Conservation (phyloP, 2,888 invertebrate species). For the Orchesella flavescens region DNA sequence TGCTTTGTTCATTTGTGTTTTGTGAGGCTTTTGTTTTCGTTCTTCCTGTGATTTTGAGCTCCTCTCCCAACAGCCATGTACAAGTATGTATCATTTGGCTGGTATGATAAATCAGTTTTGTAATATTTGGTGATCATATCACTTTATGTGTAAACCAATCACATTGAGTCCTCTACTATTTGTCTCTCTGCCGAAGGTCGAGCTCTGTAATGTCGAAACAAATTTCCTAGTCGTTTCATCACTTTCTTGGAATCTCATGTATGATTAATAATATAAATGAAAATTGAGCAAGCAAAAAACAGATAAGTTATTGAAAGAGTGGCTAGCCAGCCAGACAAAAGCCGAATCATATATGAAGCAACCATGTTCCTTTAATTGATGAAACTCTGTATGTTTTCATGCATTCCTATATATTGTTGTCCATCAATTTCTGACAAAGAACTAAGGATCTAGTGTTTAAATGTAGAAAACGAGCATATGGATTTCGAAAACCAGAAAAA, state of each 20-base stretch:
- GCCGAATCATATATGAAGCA: constrained; percentile 13
- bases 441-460: background rate
- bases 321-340: too few relatives aligned
- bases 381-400: constrained; percentile 38
- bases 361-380: constrained; percentile 49
- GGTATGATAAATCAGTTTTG: constrained; percentile 21
- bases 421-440: constrained; percentile 42
- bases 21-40: too few relatives aligned
- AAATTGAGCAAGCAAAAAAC: too few relatives aligned
- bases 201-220: background rate
- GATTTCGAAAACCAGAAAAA: background rate
- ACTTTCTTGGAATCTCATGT: constrained; percentile 24
- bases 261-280: background rate
- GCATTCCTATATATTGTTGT: background rate
- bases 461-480: background rate
- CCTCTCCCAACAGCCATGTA: too few relatives aligned
- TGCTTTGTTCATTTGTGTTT: too few relatives aligned
- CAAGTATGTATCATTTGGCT: background rate
- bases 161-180: too few relatives aligned
- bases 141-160: too few relatives aligned
- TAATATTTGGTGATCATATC: constrained; percentile 21
- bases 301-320: too few relatives aligned
- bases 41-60: too few relatives aligned
- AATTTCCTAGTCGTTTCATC: constrained; percentile 22
- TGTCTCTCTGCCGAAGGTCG: too few relatives aligned